Evolutionary conservation across 2,888 invertebrate genomes (phyloP).

Genomic region (Actias luna): DNA sequence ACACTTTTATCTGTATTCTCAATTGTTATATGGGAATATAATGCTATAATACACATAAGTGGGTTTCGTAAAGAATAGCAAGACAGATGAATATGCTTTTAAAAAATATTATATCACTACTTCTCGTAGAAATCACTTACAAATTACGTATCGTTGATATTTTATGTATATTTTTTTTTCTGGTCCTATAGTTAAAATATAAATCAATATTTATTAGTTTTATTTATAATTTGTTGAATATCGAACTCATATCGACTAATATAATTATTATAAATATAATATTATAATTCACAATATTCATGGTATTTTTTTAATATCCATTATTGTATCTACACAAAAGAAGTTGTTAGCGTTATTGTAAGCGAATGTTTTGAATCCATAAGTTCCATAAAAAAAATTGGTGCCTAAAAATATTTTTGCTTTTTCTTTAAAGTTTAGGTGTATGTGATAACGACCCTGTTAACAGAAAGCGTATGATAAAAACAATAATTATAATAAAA

Average conservation of each 20-base stretch:
- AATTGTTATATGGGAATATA: conserved; percentile 56
- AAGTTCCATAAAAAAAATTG: conserved; percentile 65
- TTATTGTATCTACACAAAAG: conserved; percentile 46
- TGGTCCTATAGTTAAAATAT: too few relatives aligned
- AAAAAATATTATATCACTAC: neutral
- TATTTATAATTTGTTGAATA: too few relatives aligned
- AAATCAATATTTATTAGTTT: too few relatives aligned
- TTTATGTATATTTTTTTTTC: too few relatives aligned
- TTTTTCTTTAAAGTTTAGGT: conserved; percentile 52
- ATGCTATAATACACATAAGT: conserved; percentile 42
- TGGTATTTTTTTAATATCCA: conserved; percentile 37
- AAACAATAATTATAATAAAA: conserved; percentile 22
- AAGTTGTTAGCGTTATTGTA: conserved; percentile 59
- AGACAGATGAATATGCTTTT: conserved; percentile 33
- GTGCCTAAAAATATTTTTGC: conserved; percentile 52
- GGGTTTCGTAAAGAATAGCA: conserved; percentile 29
- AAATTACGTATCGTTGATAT: too few relatives aligned
- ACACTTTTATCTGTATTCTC: conserved; percentile 47
- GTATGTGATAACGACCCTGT: conserved; percentile 63
- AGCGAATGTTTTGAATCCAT: conserved; percentile 53
- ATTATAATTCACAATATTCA: neutral
- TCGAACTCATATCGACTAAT: too few relatives aligned
- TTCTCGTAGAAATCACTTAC: too few relatives aligned
- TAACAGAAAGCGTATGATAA: conserved; percentile 31
- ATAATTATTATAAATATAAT: too few relatives aligned